Evolutionary conservation across 2,888 invertebrate species (phyloP).

Genomic region (Eurytoma adleriae): DNA sequence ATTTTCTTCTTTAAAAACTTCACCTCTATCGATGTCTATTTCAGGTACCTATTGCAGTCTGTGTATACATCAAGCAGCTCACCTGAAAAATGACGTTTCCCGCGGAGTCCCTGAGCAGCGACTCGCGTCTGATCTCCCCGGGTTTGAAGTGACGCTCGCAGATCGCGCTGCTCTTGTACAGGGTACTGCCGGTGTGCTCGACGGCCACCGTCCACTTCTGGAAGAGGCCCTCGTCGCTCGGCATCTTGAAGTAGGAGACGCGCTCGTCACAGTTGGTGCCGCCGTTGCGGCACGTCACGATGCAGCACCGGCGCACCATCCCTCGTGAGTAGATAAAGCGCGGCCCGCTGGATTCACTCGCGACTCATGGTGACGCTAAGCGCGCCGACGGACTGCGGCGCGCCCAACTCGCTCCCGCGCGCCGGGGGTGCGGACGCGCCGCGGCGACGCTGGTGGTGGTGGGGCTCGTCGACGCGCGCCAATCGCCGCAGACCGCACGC

Average conservation of each 20-base stretch:
- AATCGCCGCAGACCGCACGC: too few relatives aligned
- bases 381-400: too few relatives aligned
- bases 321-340: neutral
- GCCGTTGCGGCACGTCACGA: conserved; percentile 42
- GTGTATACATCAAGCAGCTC: conserved; percentile 64
- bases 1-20: too few relatives aligned
- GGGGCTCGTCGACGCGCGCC: too few relatives aligned
- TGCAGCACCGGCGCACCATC: conserved; percentile 48
- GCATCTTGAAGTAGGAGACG: conserved; percentile 40
- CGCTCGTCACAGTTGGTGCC: conserved; percentile 33
- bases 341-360: too few relatives aligned
- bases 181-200: neutral
- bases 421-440: too few relatives aligned
- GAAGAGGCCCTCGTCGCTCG: conserved; percentile 32
- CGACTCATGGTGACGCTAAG: too few relatives aligned
- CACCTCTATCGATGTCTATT: too few relatives aligned
- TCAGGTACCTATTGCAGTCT: too few relatives aligned
- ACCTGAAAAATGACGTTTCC: conserved; percentile 54
- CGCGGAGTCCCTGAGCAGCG: conserved; percentile 26
- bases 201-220: conserved; percentile 34
- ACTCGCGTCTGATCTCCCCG: conserved; percentile 30
- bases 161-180: conserved; percentile 24
- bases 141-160: conserved; percentile 51
- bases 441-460: too few relatives aligned
- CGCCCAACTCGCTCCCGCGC: too few relatives aligned